Evolutionary conservation across 2,888 invertebrate genomes (phyloP).

Genomic region (Cantharis nigra): DNA sequence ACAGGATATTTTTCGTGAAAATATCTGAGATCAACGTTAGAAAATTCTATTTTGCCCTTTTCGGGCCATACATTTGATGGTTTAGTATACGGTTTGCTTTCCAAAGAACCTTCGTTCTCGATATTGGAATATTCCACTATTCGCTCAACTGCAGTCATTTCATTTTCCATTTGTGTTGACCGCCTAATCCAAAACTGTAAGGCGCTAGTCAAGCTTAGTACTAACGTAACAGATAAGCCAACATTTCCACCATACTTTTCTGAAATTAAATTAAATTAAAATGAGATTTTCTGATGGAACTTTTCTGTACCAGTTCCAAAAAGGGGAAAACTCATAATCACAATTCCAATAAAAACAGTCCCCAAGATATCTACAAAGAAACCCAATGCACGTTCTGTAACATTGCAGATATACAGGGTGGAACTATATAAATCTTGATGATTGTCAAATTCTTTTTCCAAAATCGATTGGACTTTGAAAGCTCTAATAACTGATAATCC

Average conservation of each 20-base stretch:
- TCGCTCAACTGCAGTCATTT: conserved; percentile 90
- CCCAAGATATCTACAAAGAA: conserved; percentile 91
- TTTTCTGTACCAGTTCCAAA: conserved; percentile 56
- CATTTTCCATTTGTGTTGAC: conserved; percentile 62
- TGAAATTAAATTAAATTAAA: too few relatives aligned
- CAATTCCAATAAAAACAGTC: conserved; percentile 80
- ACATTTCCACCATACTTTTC: conserved; percentile 51
- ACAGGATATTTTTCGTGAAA: conserved; percentile 72
- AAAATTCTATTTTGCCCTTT: conserved; percentile 70
- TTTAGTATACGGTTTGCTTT: conserved; percentile 66
- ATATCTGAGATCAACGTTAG: conserved; percentile 73
- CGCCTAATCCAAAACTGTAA: conserved; percentile 83
- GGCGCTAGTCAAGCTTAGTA: conserved; percentile 57
- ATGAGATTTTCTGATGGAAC: too few relatives aligned
- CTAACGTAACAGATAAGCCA: conserved; percentile 52
- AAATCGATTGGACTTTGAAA: conserved; percentile 78
- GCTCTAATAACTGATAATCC: conserved; percentile 90
- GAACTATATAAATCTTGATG: conserved; percentile 88
- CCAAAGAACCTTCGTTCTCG: conserved; percentile 46
- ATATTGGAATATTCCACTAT: conserved; percentile 55
- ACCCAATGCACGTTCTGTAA: conserved; percentile 90
- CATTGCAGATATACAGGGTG: conserved; percentile 78
- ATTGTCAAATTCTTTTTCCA: conserved; percentile 78
- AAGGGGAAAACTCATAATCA: conserved; percentile 84
- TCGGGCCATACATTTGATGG: conserved; percentile 82